Evolutionary conservation across 2,888 invertebrate species (phyloP), one percentile per base, ranked within the genome.

Genomic region (Diabrotica balteata): DNA sequence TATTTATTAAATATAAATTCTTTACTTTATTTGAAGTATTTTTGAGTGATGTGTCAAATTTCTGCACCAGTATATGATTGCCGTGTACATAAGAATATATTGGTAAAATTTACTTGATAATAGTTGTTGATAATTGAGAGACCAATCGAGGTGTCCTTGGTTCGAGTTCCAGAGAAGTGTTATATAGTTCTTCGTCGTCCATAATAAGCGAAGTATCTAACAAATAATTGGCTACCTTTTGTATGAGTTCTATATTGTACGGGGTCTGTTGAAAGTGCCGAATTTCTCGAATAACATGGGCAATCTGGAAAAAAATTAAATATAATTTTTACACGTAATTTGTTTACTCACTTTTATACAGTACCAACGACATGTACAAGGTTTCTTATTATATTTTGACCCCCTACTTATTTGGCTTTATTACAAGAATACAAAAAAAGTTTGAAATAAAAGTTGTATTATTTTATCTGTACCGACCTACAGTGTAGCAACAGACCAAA

Each of bases 261-360:
- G 94, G 92, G 2, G 94, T 95, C 83, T 95, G 94, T 81, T 96
- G 96, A 81, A 93, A 96, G 80, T 94, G 93, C 11, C 94, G 88
- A 73, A 96, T 95, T 85, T 96, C 96, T 62, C 95, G 88, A 74
- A 96, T 96, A 7, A 96, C 95, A 80, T 96, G 95, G 7, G 96
- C 95, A 80, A 96, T 93, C 95, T 95, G 85, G 17, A 85, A 87
- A 80, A 71, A 72, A 72, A 17, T 32, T 46, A 47, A 62, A 32
- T 32, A 32, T 32, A 32, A 32, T 32, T 17, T 17, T 17, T 17
- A 17, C 17, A 17, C 1, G 17, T 17, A 17, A 17, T 17, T 17
- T 17, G 17, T 17, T 17, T 17, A 17, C 2, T 1, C 2, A 17
- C 17, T 17, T 17, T 17, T 17, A 17, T 1, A 1, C 17, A 17